A percentile compares a stretch with the other conserved stretches of the same genome.
These are phyloP conservation scores for Lagopus muta DNA, from an alignment of 2,113 vertebrate genomes.

Conservation along the genomic window DNA sequence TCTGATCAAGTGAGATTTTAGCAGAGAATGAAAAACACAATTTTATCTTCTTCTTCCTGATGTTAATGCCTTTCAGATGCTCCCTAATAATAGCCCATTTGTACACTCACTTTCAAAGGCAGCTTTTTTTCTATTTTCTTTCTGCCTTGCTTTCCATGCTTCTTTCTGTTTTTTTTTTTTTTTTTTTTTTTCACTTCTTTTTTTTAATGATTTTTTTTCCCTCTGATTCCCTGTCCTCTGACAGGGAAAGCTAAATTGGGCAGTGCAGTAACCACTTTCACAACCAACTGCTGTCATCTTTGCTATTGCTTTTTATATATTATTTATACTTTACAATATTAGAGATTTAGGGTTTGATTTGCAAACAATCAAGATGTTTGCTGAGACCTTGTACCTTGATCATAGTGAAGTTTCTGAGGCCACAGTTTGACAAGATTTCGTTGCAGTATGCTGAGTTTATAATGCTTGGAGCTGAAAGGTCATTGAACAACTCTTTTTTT, in stretches of 20 bases:
- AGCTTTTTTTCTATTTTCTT: background rate
- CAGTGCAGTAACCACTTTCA: background rate
- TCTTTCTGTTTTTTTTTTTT: background rate
- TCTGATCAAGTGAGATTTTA: slow-evolving; percentile 1
- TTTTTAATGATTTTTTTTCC: background rate
- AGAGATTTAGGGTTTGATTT: background rate
- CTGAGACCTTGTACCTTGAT: background rate
- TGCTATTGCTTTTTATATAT: background rate
- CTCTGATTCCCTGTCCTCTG: background rate
- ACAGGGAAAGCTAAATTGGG: background rate
- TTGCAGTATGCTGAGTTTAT: background rate
- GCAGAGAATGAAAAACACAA: background rate
- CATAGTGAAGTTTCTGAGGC: background rate
- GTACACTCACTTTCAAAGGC: background rate
- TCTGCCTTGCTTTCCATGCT: background rate
- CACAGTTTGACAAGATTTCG: background rate
- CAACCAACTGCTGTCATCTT: background rate
- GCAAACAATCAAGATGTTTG: background rate
- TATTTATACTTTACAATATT: background rate
- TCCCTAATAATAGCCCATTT: background rate
- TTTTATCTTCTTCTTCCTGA: background rate
- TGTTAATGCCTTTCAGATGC: background rate
- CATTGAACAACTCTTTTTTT: background rate
- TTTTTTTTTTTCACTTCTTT: too few relatives aligned
- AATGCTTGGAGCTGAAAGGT: background rate